Evolutionary conservation across 1,140 invertebrate species (phyloP).

Genomic region (Aporrectodea caliginosa): DNA sequence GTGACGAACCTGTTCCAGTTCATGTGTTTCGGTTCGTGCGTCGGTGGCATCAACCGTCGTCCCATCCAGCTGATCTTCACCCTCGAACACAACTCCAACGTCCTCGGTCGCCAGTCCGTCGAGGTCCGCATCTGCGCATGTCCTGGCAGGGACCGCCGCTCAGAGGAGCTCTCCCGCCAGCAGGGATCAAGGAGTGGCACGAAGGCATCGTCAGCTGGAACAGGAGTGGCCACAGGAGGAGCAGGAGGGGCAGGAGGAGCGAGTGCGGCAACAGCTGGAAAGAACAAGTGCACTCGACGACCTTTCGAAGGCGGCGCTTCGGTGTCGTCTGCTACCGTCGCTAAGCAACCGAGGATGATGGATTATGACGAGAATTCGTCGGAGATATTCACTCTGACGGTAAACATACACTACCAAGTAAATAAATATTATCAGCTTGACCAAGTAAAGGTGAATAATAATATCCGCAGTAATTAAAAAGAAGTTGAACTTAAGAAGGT

Average conservation of each 20-base stretch:
- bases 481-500: too few species aligned
- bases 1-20: conserved; percentile 69
- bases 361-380: neutral
- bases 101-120: conserved; percentile 65
- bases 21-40: conserved; percentile 74
- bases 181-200: neutral
- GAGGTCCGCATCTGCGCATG: conserved; percentile 75
- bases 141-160: conserved; percentile 69
- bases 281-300: too few species aligned
- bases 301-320: too few species aligned
- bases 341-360: neutral
- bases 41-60: conserved; percentile 71
- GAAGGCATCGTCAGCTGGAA: neutral
- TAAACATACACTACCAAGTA: too few species aligned
- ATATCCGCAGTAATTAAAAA: too few species aligned
- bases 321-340: too few species aligned
- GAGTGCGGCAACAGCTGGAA: too few species aligned
- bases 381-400: neutral
- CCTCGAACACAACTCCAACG: conserved; percentile 63
- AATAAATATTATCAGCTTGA: too few species aligned
- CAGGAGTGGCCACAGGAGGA: neutral
- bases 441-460: too few species aligned
- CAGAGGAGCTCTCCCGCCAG: conserved; percentile 61
- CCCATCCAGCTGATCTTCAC: conserved; percentile 73
- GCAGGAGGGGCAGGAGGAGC: too few species aligned